Evolutionary conservation across 2,113 vertebrate genomes (phyloP), one percentile per base, ranked within the genome.

Genomic region (Nettapus auritus): DNA sequence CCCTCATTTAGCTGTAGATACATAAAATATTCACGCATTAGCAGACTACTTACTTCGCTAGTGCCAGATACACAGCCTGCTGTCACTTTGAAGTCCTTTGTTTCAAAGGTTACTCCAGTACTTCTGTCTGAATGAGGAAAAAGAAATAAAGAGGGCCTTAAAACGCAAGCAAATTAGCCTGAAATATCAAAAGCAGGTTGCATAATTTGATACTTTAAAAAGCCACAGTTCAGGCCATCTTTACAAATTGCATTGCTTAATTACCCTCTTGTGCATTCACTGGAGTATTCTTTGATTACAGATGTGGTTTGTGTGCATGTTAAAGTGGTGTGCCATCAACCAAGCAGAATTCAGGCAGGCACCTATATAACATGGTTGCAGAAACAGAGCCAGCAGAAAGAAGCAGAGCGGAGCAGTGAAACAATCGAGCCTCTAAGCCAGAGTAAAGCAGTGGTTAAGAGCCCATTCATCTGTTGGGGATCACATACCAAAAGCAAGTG

Each of bases 71-170:
- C 50, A 91, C 82, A 82, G 87, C 82, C 92, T 91, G 90, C 80
- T 95, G 94, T 84, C 92, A 95, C 62, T 94, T 36, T 63, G 86
- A 91, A 76, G 92, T 71, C 97, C 93, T 94, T 91, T 88, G 73
- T 91, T 97, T 95, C 96, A 84, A 97, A 90, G 84, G 88, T 38
- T 78, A 67, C 74, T 69, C 66, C 77, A 20, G 69, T 48, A 62
- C 67, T 94, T 91, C 60, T 31, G 28, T 80, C 96, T 96, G 90
- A 76, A 90, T 60, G n/a, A 69, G 69, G n/a, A 87, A 78, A 96
- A 52, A 34, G 3, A 3, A 28, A 22, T 2, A 36, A 11, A 67
- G 42, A 31, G 22, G 21, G 9, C 53, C 34, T 68, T 74, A 81
- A 81, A 83, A 69, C 3, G 38, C 1, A 1, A 73, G 25, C 1